Base-by-base conservation (phyloP, 2,888 invertebrate genomes). In the Plebejus argus region DNA sequence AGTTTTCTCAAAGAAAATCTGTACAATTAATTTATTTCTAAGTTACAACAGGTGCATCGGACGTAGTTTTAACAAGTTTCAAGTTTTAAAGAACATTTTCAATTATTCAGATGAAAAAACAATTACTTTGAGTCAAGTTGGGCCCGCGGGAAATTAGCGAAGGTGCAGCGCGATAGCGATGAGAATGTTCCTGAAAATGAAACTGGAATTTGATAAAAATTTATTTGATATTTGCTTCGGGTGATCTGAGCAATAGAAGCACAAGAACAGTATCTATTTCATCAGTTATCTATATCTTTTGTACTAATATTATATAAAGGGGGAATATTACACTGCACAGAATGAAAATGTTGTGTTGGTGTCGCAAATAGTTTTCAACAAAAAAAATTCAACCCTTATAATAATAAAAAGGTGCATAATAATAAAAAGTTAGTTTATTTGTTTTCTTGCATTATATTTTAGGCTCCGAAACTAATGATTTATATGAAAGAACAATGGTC, bases 61-160 rank as follows among this genome's bases (percentile, higher is more conserved):
- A 66, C 66, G 76, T 35, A 28, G 53, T 49, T 53, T 74, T 74
- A 49, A 74, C 74, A 53, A 74, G 74, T 74, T 49, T 45, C 74
- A 49, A 74, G 74, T 74, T 58, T 45, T 72, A 72, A 77, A 77
- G 72, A 77, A 39, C 39, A 39, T 77, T 77, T 58, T 82, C 82
- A 82, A 81, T 82, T 81, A 81, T 80, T 78, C 79, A 81, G 81
- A 82, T 82, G 82, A 80, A 79, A 80, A 81, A 81, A 82, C 81
- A 82, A 82, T 82, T 82, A 81, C 82, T 78, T 70, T 39, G 79
- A 83, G 82, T 77, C 83, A 81, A 82, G 71, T 77, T 15, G 45
- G 35, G 39, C 86, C 81, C 84, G 2, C 3, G 84, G 85, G 85
- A 85, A 85, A 85, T 85, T 83, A 84, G 78, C 39, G 78, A 66